phyloP scores from a whole-genome alignment of 2,888 invertebrate genomes.

The Xestobium rufovillosum region DNA sequence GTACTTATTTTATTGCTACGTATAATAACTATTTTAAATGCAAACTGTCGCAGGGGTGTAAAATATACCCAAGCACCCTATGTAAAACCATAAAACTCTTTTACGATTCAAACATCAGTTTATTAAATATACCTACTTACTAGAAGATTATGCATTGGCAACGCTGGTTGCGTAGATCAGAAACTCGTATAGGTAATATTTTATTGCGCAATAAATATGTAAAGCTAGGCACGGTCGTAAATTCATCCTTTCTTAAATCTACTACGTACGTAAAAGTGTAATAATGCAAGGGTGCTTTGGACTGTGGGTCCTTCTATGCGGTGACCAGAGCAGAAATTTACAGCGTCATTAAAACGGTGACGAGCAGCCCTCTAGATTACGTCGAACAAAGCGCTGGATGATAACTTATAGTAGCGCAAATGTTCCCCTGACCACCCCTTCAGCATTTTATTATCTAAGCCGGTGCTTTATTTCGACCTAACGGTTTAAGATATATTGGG shows the following conservation, averaged over 20 bases:
- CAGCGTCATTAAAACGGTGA: constrained; percentile 36
- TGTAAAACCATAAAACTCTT: background rate
- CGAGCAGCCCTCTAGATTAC: constrained; percentile 34
- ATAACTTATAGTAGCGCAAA: constrained; percentile 38
- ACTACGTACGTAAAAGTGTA: constrained; percentile 1
- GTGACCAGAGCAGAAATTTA: constrained; percentile 34
- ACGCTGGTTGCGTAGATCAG: constrained; percentile 3
- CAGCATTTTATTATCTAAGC: constrained; percentile 30
- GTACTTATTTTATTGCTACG: no score
- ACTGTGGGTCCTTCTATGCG: constrained; percentile 21
- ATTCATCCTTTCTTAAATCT: constrained; percentile 1
- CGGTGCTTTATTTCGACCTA: constrained; percentile 11
- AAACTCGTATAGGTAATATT: constrained; percentile 1
- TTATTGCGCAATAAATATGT: constrained; percentile 2
- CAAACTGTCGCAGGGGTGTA: no score
- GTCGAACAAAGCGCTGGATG: constrained; percentile 35
- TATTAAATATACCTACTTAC: constrained; percentile 2
- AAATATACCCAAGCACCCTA: no score
- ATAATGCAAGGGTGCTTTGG: constrained; percentile 11
- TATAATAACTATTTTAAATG: no score
- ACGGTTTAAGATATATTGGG: no score
- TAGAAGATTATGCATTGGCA: background rate
- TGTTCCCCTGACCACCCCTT: constrained; percentile 30
- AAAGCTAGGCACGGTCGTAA: constrained; percentile 1
- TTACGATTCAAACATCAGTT: constrained; percentile 1